A percentile compares a stretch with the other conserved stretches of the same genome.
These are phyloP conservation scores for Bembecia ichneumoniformis DNA, from an alignment of 2,888 invertebrate species.

Conservation along the genomic window DNA sequence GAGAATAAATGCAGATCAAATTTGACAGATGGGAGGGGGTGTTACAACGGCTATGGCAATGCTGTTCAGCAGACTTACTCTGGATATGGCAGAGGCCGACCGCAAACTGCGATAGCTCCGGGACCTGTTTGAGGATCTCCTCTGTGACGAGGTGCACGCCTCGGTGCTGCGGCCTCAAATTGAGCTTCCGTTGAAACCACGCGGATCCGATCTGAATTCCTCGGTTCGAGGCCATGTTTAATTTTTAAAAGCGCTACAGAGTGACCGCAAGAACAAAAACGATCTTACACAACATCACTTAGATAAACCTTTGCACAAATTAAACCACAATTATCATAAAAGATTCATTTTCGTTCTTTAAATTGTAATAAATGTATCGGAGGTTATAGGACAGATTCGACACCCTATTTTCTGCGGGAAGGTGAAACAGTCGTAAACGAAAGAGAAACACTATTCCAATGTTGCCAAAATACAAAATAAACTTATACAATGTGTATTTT, in stretches of 20 bases:
- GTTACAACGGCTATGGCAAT: slow-evolving; percentile 54
- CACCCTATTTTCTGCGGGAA: slow-evolving; percentile 74
- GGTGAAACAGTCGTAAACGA: slow-evolving; percentile 64
- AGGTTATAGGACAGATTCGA: slow-evolving; percentile 72
- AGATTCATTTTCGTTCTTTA: slow-evolving; percentile 75
- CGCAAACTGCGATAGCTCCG: slow-evolving; percentile 94
- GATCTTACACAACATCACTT: slow-evolving; percentile 73
- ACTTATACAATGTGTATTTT: slow-evolving; percentile 17
- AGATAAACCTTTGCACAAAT: slow-evolving; percentile 68
- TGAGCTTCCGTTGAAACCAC: slow-evolving; percentile 98
- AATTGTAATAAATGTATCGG: slow-evolving; percentile 67
- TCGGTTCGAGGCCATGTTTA: slow-evolving; percentile 89
- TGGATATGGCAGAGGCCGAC: slow-evolving; percentile 97
- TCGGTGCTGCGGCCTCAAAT: slow-evolving; percentile 94
- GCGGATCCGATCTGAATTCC: slow-evolving; percentile 96
- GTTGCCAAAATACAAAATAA: slow-evolving; percentile 46
- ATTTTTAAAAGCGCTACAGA: slow-evolving; percentile 70
- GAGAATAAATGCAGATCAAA: slow-evolving; percentile 33
- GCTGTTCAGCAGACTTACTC: slow-evolving; percentile 78
- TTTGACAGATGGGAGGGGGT: slow-evolving; percentile 48
- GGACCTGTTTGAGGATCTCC: slow-evolving; percentile 94
- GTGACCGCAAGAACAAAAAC: slow-evolving; percentile 66
- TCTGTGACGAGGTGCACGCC: slow-evolving; percentile 98
- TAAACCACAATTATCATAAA: slow-evolving; percentile 79
- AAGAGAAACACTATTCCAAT: slow-evolving; percentile 56